These are phyloP conservation scores for Oryzias javanicus DNA, from an alignment of 2,113 vertebrate genomes.

Conservation along the genomic window DNA sequence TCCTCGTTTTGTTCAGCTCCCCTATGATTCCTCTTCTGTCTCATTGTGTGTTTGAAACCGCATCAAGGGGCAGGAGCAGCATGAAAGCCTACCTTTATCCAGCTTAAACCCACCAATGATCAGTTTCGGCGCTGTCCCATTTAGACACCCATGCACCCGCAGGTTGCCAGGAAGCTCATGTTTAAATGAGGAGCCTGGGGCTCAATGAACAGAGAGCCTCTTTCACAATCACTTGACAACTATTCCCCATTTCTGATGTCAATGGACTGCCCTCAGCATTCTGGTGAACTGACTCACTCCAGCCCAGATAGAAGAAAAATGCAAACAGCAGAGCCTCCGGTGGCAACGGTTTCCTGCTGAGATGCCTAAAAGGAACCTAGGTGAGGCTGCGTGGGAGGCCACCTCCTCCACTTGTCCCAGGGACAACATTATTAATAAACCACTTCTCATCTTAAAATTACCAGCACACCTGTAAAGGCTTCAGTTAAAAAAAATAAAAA, in stretches of 20 bases:
- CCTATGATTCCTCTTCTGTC: slow-evolving; percentile 38
- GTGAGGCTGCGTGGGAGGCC: slow-evolving; percentile 58
- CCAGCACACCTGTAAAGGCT: slow-evolving; percentile 30
- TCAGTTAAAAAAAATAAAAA: slow-evolving; percentile 31
- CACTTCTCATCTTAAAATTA: slow-evolving; percentile 39
- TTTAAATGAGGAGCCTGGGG: slow-evolving; percentile 70
- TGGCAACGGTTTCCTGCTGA: slow-evolving; percentile 52
- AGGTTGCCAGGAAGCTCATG: slow-evolving; percentile 66
- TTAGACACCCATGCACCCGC: slow-evolving; percentile 57
- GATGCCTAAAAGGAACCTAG: slow-evolving; percentile 55
- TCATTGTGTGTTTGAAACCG: slow-evolving; percentile 41
- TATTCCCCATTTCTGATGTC: slow-evolving; percentile 70
- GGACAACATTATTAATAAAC: slow-evolving; percentile 47
- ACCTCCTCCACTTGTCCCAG: slow-evolving; percentile 45
- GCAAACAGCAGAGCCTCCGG: slow-evolving; percentile 45
- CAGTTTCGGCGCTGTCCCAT: slow-evolving; percentile 65
- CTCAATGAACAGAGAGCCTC: slow-evolving; percentile 70
- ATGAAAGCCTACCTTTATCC: slow-evolving; percentile 69
- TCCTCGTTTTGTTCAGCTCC: slow-evolving; percentile 45
- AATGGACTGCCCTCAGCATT: slow-evolving; percentile 64
- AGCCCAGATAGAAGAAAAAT: slow-evolving; percentile 47
- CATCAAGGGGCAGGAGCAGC: slow-evolving; percentile 25
- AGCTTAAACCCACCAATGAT: slow-evolving; percentile 62
- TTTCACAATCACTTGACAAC: slow-evolving; percentile 73
- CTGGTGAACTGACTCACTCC: slow-evolving; percentile 63